These are phyloP conservation scores for Callipepla squamata DNA, from an alignment of 2,113 vertebrate genomes.

Conservation along the genomic window DNA sequence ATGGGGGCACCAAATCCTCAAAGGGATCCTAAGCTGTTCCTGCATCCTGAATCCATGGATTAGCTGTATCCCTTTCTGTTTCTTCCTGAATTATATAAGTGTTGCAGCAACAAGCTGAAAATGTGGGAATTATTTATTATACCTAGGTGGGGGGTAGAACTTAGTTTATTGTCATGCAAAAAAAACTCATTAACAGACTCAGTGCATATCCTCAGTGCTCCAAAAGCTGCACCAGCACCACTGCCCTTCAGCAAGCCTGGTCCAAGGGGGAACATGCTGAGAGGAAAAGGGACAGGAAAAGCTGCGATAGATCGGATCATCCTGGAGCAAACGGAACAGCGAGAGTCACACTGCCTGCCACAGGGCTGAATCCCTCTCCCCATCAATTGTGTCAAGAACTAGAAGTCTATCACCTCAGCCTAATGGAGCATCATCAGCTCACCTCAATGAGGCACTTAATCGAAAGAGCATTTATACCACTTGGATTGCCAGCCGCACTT, in stretches of 20 bases:
- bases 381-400: background rate
- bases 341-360: background rate
- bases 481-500: background rate
- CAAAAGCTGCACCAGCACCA: background rate
- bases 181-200: background rate
- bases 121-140: background rate
- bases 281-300: background rate
- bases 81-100: background rate
- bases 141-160: too few relatives aligned
- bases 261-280: background rate
- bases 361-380: background rate
- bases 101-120: background rate
- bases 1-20: rapidly evolving
- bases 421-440: slow-evolving; percentile 46
- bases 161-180: background rate
- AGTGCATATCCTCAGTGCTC: background rate
- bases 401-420: slow-evolving; percentile 41
- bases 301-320: background rate
- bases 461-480: slow-evolving; percentile 7
- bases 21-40: background rate
- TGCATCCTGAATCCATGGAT: background rate
- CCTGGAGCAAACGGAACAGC: background rate
- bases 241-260: background rate
- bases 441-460: slow-evolving; percentile 25
- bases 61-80: background rate